Percentiles rank a stretch among this genome's conserved stretches.
These are phyloP conservation scores for Lates japonicus DNA, from an alignment of 2,797 vertebrate species.

Conservation along the genomic window DNA sequence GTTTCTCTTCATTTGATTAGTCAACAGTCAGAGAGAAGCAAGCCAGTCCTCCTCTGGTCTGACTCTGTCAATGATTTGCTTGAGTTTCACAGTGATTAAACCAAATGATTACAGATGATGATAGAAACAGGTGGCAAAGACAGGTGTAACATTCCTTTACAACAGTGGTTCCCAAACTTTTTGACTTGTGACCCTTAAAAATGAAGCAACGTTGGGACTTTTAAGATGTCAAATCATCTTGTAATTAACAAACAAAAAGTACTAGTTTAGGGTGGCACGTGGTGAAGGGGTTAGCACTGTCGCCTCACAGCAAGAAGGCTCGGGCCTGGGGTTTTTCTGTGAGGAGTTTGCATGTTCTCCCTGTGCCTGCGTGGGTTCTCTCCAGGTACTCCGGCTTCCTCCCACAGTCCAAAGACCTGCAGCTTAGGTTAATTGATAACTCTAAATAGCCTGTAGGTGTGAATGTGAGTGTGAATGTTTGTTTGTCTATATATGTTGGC, in stretches of 20 bases:
- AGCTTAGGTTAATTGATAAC: too few species aligned
- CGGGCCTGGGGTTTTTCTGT: too few species aligned
- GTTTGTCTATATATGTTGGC: too few species aligned
- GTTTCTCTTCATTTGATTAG: constrained; percentile 68
- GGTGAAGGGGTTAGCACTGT: too few species aligned
- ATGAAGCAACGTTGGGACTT: not conserved
- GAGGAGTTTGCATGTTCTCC: too few species aligned
- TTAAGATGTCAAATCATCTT: not conserved
- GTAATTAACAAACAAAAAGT: not conserved
- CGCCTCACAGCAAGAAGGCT: too few species aligned
- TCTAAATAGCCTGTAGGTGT: too few species aligned
- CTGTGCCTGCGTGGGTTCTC: too few species aligned
- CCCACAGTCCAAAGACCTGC: too few species aligned
- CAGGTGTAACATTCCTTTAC: not conserved
- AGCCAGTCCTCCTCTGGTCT: too few species aligned
- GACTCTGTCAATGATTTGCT: not conserved
- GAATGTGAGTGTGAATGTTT: too few species aligned
- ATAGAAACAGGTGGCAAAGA: not conserved
- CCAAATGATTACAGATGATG: not conserved
- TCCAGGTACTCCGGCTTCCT: too few species aligned
- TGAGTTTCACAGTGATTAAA: not conserved
- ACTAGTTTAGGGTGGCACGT: not conserved
- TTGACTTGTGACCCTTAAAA: not conserved
- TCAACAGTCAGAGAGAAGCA: constrained; percentile 18
- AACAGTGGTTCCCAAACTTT: not conserved